Evolutionary conservation across 2,888 invertebrate genomes (phyloP), one percentile per base, ranked within the genome.

Genomic region (Trissonchulus latispiculum): DNA sequence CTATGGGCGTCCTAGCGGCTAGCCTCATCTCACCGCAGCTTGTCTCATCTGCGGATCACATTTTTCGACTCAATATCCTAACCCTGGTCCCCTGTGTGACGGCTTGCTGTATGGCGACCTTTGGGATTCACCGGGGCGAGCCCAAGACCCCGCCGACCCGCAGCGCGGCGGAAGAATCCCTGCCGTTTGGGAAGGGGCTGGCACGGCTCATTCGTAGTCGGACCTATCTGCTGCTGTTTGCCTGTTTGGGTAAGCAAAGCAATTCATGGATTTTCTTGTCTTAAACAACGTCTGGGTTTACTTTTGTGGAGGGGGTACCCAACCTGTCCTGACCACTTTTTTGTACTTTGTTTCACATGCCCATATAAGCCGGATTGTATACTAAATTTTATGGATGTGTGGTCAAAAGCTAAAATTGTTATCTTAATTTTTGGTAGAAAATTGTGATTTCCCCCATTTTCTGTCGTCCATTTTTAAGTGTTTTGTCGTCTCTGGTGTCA

Each of bases 111-210:
- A 37, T 75, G 75, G 75, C 75, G 18, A 36, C 64, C 2, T 36
- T 81, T 67, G 78, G 77, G 33, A 77, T 81, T 68, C 80, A 76
- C 29, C 74, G 79, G n/a, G 80, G 80, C 61, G 79, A 80, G 72
- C 81, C 81, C 8, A 78, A 80, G 74, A 74, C 79, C 64, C 81
- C 81, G 32, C 81, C 81, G 32, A 79, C 81, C 3, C 76, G 77
- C 74, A 78, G 78, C 73, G 81, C 81, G 23, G 76, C 77, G 64
- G 76, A 79, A 66, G 75, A 76, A 32, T 78, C 79, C 66, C 79
- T 80, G 79, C 79, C 78, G 62, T 71, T 62, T 32, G 23, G 48
- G 3, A 3, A 23, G 23, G 72, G 72, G 1, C 15, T 73, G 36
- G 36, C 28, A 8, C 36, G 35, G 28, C 36, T 35, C 1, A 28